A percentile compares a stretch with the other conserved stretches of the same genome.
These are phyloP conservation scores for Ormyrus thymus DNA, from an alignment of 2,888 invertebrate genomes.

Conservation along the genomic window DNA sequence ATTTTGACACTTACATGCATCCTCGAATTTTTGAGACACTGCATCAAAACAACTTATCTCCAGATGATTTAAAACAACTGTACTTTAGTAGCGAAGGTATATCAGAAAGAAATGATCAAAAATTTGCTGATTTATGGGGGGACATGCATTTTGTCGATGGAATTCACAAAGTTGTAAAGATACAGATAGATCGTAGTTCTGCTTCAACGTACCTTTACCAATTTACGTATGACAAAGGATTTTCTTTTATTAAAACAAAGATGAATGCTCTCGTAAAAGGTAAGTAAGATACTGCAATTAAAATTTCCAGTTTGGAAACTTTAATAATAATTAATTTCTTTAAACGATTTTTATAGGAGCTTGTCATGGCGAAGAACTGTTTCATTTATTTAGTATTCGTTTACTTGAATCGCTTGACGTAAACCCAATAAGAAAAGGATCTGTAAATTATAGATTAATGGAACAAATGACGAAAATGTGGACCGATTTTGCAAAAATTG, in stretches of 20 bases:
- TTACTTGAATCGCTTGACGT: slow-evolving; percentile 47
- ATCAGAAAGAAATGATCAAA: slow-evolving; percentile 22
- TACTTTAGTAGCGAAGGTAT: slow-evolving; percentile 61
- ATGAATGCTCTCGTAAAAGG: slow-evolving; percentile 28
- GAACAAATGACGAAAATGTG: slow-evolving; percentile 74
- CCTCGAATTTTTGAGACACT: slow-evolving; percentile 45
- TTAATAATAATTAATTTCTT: background rate
- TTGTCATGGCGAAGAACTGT: slow-evolving; percentile 76
- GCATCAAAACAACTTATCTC: slow-evolving; percentile 52
- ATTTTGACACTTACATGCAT: slow-evolving; percentile 39
- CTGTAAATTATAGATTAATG: slow-evolving; percentile 65
- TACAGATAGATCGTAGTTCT: slow-evolving; percentile 54
- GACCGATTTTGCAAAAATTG: slow-evolving; percentile 76
- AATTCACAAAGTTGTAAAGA: slow-evolving; percentile 57
- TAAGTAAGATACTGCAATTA: background rate
- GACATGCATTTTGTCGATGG: slow-evolving; percentile 61
- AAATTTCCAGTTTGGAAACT: background rate
- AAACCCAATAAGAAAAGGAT: slow-evolving; percentile 51
- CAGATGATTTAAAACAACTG: slow-evolving; percentile 56
- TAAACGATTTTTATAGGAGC: slow-evolving; percentile 72
- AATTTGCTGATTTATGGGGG: slow-evolving; percentile 56
- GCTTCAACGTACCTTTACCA: slow-evolving; percentile 63
- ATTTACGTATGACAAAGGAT: slow-evolving; percentile 60
- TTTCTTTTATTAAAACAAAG: slow-evolving; percentile 54
- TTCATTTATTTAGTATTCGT: slow-evolving; percentile 74